Evolutionary conservation across 2,888 invertebrate genomes (phyloP).

Genomic region (Tachina fera): DNA sequence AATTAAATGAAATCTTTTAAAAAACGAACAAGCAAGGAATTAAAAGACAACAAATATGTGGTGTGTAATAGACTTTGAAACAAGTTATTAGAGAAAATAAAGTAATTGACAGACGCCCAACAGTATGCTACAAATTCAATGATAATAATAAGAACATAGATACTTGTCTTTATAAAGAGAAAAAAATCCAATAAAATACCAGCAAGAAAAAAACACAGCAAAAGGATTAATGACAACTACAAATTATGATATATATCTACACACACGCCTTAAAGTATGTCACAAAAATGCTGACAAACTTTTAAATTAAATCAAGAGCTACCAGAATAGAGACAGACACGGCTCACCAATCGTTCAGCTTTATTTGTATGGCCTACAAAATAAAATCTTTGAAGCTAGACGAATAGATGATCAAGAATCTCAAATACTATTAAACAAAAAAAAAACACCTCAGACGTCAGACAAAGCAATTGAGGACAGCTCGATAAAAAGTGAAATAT

Average conservation of each 20-base stretch:
- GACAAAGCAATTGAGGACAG: slow-evolving; percentile 18
- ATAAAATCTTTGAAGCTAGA: slow-evolving; percentile 9
- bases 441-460: slow-evolving; percentile 4
- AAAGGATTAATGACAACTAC: too few species aligned
- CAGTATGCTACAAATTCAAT: background rate
- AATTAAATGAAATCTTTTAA: slow-evolving; percentile 8
- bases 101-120: background rate
- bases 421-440: slow-evolving; percentile 1
- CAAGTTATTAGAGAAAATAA: background rate
- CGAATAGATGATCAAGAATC: slow-evolving; percentile 23
- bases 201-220: too few species aligned
- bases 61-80: background rate
- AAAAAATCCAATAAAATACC: too few species aligned
- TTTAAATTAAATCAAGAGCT: background rate
- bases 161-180: too few species aligned
- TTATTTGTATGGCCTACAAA: slow-evolving; percentile 1
- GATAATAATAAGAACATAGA: too few species aligned
- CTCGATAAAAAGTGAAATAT: background rate
- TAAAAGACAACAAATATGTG: background rate
- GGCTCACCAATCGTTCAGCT: background rate
- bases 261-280: background rate
- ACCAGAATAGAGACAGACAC: background rate
- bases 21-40: background rate
- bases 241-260: too few species aligned
- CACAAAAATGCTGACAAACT: background rate